A percentile compares a stretch with the other conserved stretches of the same genome.
phyloP scores from a whole-genome alignment of 1,140 invertebrate genomes.

The Drosophila ambigua region DNA sequence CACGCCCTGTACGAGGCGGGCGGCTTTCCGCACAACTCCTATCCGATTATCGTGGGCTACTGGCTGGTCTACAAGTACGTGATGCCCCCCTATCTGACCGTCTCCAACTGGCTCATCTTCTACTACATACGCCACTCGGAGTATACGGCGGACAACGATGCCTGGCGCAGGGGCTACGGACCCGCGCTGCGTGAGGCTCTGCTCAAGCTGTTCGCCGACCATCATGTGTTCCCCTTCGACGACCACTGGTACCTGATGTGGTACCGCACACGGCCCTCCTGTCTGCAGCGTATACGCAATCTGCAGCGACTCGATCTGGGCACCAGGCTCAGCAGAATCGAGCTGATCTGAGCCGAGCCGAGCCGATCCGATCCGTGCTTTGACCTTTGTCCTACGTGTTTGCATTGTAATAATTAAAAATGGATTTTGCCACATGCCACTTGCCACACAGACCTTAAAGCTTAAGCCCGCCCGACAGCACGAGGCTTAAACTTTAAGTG shows the following conservation, averaged over 20 bases:
- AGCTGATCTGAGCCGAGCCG: background rate
- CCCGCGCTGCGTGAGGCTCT: background rate
- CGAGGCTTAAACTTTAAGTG: conserved; percentile 39
- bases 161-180: conserved; percentile 6
- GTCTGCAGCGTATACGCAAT: conserved; percentile 20
- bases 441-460: no score
- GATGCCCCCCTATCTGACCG: conserved; percentile 8
- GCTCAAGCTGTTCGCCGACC: conserved; percentile 32
- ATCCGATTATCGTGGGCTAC: conserved; percentile 33
- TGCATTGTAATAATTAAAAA: conserved; percentile 48
- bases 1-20: conserved; percentile 29
- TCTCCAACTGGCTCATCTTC: conserved; percentile 24
- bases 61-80: conserved; percentile 46
- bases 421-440: conserved; percentile 46
- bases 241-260: conserved; percentile 38
- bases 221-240: conserved; percentile 11
- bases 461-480: conserved; percentile 8
- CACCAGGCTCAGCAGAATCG: background rate
- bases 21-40: conserved; percentile 32
- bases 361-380: background rate
- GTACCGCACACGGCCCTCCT: conserved; percentile 15
- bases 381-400: no score
- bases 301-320: background rate
- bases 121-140: conserved; percentile 31
- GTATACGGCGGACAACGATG: conserved; percentile 21